phyloP scores from a whole-genome alignment of 2,797 vertebrate genomes.

The Poecile montanus region DNA sequence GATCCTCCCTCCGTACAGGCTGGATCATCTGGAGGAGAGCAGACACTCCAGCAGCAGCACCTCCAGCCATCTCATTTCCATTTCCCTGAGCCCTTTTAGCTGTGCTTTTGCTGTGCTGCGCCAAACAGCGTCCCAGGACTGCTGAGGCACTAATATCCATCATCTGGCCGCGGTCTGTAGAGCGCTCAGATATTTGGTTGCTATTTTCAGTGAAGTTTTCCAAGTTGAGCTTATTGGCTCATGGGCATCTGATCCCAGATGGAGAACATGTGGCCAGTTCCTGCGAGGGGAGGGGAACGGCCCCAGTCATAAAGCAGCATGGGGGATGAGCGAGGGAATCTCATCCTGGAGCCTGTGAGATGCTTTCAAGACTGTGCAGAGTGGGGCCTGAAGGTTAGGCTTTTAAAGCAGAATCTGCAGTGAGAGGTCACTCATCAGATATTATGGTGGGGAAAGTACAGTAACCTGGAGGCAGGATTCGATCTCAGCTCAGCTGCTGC shows the following conservation, averaged over 20 bases:
- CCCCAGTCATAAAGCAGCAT: slow-evolving; percentile 1
- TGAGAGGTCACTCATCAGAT: neutral
- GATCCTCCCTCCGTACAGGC: neutral
- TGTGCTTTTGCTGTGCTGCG: neutral
- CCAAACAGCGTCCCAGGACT: neutral
- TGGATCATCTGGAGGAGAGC: neutral
- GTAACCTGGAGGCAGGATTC: slow-evolving; percentile 22
- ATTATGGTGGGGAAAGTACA: neutral
- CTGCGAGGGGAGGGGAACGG: neutral
- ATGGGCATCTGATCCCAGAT: slow-evolving; percentile 58
- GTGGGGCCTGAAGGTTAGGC: neutral
- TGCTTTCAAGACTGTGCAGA: neutral
- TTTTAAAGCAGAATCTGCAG: neutral
- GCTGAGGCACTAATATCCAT: slow-evolving; percentile 35
- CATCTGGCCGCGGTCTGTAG: neutral
- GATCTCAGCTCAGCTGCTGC: neutral
- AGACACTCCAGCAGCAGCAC: neutral
- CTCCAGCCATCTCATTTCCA: slow-evolving; percentile 29
- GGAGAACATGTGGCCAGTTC: slow-evolving; percentile 51
- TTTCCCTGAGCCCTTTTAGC: slow-evolving; percentile 4
- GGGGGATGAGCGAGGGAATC: slow-evolving; percentile 37
- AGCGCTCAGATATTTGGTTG: slow-evolving; percentile 18
- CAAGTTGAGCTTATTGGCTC: slow-evolving; percentile 54
- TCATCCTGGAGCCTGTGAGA: neutral
- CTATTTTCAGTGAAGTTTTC: slow-evolving; percentile 57